A percentile compares a stretch with the other conserved stretches of the same genome.
Conservation (phyloP, 1,140 invertebrate species). For the Chlorops oryzae region DNA sequence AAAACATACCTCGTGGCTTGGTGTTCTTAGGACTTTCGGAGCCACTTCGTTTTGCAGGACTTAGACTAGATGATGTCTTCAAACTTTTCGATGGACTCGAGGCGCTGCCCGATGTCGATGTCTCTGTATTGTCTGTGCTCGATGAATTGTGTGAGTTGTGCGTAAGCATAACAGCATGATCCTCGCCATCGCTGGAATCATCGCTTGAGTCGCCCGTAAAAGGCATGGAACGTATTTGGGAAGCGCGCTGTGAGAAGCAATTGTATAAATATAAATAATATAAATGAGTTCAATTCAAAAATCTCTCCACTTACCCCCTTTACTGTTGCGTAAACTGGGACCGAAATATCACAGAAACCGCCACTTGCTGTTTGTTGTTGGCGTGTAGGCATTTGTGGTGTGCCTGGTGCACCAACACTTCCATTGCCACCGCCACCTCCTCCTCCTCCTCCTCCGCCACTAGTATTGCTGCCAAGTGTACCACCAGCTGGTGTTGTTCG, state of each 20-base stretch:
- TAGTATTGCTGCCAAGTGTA: constrained; percentile 9
- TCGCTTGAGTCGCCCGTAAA: constrained; percentile 93
- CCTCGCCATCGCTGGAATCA: constrained; percentile 88
- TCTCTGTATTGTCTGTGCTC: constrained; percentile 52
- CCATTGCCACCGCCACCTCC: constrained; percentile 13
- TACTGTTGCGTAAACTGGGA: constrained; percentile 92
- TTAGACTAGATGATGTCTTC: constrained; percentile 74
- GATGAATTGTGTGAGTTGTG: constrained; percentile 47
- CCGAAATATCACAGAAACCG: constrained; percentile 79
- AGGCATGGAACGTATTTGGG: constrained; percentile 90
- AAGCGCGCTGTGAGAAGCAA: constrained; percentile 64
- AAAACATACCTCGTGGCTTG: constrained; percentile 39
- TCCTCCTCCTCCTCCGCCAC: constrained; percentile 6
- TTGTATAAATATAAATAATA: constrained; percentile 11
- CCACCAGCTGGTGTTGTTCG: constrained; percentile 20
- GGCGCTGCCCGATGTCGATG: constrained; percentile 55
- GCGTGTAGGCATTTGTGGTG: constrained; percentile 46
- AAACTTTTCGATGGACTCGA: constrained; percentile 79
- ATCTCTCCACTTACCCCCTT: constrained; percentile 73
- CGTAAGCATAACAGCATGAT: constrained; percentile 50
- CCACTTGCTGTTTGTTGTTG: constrained; percentile 51
- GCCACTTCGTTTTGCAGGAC: constrained; percentile 76
- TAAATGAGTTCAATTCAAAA: neutral
- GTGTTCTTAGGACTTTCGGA: constrained; percentile 58
- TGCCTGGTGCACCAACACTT: constrained; percentile 25